A percentile compares a stretch with the other conserved stretches of the same genome.
These are phyloP conservation scores for Agrotis exclamationis DNA, from an alignment of 2,888 invertebrate species.

Conservation along the genomic window DNA sequence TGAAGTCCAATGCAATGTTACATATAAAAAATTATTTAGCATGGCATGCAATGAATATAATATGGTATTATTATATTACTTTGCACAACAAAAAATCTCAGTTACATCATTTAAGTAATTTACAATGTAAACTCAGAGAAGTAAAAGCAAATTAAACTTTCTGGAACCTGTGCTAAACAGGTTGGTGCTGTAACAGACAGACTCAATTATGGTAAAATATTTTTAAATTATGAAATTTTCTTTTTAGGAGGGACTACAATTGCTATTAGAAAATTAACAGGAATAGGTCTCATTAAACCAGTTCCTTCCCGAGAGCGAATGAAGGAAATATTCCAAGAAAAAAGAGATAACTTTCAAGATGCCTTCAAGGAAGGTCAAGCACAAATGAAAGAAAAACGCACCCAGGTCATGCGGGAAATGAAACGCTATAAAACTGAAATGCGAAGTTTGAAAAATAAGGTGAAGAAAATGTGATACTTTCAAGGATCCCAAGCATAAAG, in stretches of 20 bases:
- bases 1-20: slow-evolving; percentile 40
- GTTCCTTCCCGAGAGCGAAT: slow-evolving; percentile 93
- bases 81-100: too few species aligned
- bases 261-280: slow-evolving; percentile 95
- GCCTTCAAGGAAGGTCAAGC: slow-evolving; percentile 90
- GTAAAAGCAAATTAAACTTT: too few species aligned
- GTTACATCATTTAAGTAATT: neutral
- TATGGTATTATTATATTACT: neutral
- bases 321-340: slow-evolving; percentile 92
- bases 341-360: slow-evolving; percentile 92
- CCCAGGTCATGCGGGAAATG: slow-evolving; percentile 89
- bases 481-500: slow-evolving; percentile 2
- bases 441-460: slow-evolving; percentile 86
- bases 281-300: slow-evolving; percentile 96
- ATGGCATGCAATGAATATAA: neutral
- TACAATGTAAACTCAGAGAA: too few species aligned
- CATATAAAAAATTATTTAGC: neutral
- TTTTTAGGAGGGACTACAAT: slow-evolving; percentile 95
- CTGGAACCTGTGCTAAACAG: too few species aligned
- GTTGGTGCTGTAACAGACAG: neutral
- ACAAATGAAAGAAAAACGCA: slow-evolving; percentile 85
- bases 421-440: slow-evolving; percentile 88
- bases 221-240: neutral
- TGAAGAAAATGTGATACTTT: slow-evolving; percentile 81
- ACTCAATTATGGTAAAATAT: neutral